Evolutionary conservation across 2,888 invertebrate genomes (phyloP), one percentile per base, ranked within the genome.

Genomic region (Dexiosoma caninum): DNA sequence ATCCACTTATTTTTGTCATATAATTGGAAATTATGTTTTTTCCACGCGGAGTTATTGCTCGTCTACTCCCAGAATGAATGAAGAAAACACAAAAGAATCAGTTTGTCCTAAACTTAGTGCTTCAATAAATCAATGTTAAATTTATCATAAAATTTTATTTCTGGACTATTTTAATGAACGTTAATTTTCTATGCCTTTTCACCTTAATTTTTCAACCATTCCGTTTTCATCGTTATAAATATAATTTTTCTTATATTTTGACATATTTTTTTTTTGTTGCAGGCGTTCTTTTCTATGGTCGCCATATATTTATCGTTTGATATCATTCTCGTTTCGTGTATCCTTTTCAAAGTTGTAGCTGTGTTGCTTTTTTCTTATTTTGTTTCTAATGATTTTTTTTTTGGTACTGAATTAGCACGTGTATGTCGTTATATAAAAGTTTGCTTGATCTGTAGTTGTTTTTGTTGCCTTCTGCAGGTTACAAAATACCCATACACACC

Each of bases 211-310:
- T 44, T 44, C 6, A 3, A 51, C 27, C 4, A 30, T 51, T 51
- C 8, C 16, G 14, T 30, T 30, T 9, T 37, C 8, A 12, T 21
- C 21, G 8, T 16, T n/a, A 32, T 21, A 0, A 35, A 23, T 12
- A 5, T 32, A 21, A 5, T 32, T 30, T 40, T 23, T 27, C 16
- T 42, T 42, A 32, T n/a, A 19, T 62, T 55, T 8, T 12, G 2
- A 4, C 0, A 44, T 71, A 9, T 37, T n/a, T 5, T 64, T 53
- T 40, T 42, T 66, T 53, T 75, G 42, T 51, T 53, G 59, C 51
- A 66, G 60, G 66, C 66, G 59, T 71, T 66, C 70, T 67, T 66
- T 75, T 60, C 46, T 59, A 69, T 49, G 51, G 80, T 60, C 80
- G 76, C 80, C 75, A 66, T 75, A 76, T 71, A 55, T 75, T 35